Base-by-base conservation (phyloP, 2,797 vertebrate genomes). In the Dryobates pubescens region DNA sequence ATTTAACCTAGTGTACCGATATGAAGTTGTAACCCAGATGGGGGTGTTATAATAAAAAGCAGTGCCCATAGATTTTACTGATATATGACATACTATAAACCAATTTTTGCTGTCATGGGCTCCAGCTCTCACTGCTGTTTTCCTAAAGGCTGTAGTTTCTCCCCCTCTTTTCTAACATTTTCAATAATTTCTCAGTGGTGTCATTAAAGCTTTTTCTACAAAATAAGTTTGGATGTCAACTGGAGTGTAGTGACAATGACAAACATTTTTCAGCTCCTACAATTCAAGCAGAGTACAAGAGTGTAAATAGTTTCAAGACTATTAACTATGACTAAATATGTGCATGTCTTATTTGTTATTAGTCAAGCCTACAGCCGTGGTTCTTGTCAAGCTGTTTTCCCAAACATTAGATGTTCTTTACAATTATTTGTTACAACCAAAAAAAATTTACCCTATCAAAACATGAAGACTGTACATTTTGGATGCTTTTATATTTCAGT, bases 311-410 rank as follows among this genome's bases (percentile, higher is more conserved):
- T 67, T 27, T 61, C 45, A 84, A 58, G 53, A 34, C 43, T 63
- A 85, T 62, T 73, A 80, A 59, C 24, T 57, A 15, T 59, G 49
- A 82, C 74, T 88, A 70, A 88, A 94, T 92, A 45, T 1, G 2
- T 36, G 8, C 13, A 26, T 6, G 18, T 41, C 49, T 93, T 72
- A 57, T 49, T 90, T 64, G n/a, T 45, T 62, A 67, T 56, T 47
- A 82, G n/a, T 77, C 57, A 86, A 61, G 58, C 15, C 29, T 58
- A 76, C 26, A 73, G 27, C 20, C 5, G 1, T 29, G 9, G 30
- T 64, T 81, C 81, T 91, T 76, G 32, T 32, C 30, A 81, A 81
- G 30, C 8, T 82, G 8, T 58, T 94, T 94, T 94, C 38, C 68
- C 38, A 83, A 86, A 84, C 5, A 13, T 73, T 73, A 54, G 5